These are phyloP conservation scores for Scortum barcoo DNA, from an alignment of 2,113 vertebrate genomes.

Conservation along the genomic window DNA sequence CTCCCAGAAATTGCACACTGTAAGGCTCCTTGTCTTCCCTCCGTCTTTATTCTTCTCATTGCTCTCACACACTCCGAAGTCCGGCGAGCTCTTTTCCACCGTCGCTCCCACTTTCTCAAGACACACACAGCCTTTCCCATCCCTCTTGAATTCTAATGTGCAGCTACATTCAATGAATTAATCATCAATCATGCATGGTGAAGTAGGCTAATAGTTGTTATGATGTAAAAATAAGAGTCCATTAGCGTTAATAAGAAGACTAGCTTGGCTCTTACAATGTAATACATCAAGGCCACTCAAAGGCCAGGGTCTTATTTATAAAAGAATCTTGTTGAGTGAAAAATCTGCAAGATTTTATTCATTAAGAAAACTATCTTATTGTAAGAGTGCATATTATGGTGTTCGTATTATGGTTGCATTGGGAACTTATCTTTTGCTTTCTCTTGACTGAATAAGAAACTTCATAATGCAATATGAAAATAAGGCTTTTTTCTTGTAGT, in stretches of 20 bases:
- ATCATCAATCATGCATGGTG: conserved; percentile 73
- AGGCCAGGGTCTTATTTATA: conserved; percentile 49
- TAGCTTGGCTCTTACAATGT: conserved; percentile 39
- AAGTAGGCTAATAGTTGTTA: conserved; percentile 67
- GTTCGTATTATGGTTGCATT: background rate
- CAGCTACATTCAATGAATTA: conserved; percentile 65
- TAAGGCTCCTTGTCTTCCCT: conserved; percentile 6
- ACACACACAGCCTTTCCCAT: background rate
- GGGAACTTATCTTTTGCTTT: background rate
- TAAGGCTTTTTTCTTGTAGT: background rate
- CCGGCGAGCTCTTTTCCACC: conserved; percentile 51
- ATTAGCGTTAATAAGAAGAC: conserved; percentile 69
- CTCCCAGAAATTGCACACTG: conserved; percentile 32
- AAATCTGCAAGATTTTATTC: conserved; percentile 17
- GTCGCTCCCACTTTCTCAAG: background rate
- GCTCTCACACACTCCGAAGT: conserved; percentile 82
- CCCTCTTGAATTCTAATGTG: conserved; percentile 53
- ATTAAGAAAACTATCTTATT: conserved; percentile 16
- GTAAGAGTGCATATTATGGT: background rate
- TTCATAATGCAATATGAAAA: background rate
- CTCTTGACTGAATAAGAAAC: background rate
- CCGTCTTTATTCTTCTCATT: conserved; percentile 31
- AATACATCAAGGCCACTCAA: conserved; percentile 43
- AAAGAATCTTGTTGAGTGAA: conserved; percentile 44
- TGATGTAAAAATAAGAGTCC: conserved; percentile 77